Evolutionary conservation across 2,797 vertebrate species (phyloP).

Genomic region (Petrocephalus sullivani): DNA sequence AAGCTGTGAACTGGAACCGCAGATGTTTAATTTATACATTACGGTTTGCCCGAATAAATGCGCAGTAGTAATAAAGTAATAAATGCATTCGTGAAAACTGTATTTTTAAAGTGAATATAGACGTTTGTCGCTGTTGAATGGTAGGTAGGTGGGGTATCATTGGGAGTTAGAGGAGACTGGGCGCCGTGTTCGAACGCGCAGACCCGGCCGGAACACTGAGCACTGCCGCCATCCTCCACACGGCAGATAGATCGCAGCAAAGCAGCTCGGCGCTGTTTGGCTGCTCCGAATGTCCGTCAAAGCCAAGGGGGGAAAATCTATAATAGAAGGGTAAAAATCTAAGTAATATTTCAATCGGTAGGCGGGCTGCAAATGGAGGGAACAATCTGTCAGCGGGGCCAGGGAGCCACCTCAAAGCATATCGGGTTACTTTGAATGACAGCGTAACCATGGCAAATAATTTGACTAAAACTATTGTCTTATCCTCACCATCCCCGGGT

Average conservation of each 20-base stretch:
- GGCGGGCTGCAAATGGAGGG: constrained; percentile 69
- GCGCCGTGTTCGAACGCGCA: constrained; percentile 19
- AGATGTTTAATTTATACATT: constrained; percentile 9
- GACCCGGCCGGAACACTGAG: constrained; percentile 16
- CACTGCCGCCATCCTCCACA: constrained; percentile 59
- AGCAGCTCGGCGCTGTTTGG: constrained; percentile 55
- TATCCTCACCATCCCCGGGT: constrained; percentile 93
- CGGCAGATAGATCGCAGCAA: constrained; percentile 43
- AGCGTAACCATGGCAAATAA: constrained; percentile 99
- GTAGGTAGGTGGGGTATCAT: constrained; percentile 18
- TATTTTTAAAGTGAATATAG: neutral
- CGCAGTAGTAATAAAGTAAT: neutral
- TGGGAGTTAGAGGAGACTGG: constrained; percentile 14
- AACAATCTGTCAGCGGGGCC: constrained; percentile 80
- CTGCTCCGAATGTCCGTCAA: constrained; percentile 65
- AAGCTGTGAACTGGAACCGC: neutral
- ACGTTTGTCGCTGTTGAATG: neutral
- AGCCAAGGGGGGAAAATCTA: constrained; percentile 41
- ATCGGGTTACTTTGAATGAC: constrained; percentile 97
- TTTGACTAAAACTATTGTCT: constrained; percentile 99
- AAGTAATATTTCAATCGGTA: constrained; percentile 69
- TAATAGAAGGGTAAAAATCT: constrained; percentile 53
- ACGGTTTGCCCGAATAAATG: neutral
- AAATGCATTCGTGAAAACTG: neutral
- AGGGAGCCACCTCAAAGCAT: constrained; percentile 87